Evolutionary conservation across 2,888 invertebrate species (phyloP).

Genomic region (Neocrepidodera transversa): DNA sequence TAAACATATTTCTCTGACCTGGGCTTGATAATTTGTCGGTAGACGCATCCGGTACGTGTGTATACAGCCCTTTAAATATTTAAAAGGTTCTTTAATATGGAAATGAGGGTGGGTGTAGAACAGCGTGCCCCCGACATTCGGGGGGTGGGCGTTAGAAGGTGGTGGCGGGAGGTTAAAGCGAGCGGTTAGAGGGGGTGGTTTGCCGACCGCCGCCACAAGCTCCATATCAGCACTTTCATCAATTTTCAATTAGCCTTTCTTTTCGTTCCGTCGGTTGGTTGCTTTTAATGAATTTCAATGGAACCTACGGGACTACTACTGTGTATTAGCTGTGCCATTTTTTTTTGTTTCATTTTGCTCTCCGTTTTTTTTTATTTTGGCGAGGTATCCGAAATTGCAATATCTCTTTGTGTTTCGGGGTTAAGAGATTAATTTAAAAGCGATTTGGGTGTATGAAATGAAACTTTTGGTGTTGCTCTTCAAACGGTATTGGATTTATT

Average conservation of each 20-base stretch:
- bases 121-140: background rate
- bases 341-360: constrained; percentile 7
- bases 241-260: constrained; percentile 51
- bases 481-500: no score
- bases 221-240: constrained; percentile 49
- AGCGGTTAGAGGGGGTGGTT: constrained; percentile 20
- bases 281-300: constrained; percentile 34
- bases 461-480: background rate
- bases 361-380: background rate
- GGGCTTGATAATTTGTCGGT: background rate
- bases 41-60: constrained; percentile 9
- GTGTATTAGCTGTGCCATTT: constrained; percentile 6
- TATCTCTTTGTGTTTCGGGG: constrained; percentile 14
- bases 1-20: no score
- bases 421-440: background rate
- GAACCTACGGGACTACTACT: constrained; percentile 8
- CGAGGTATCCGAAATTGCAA: constrained; percentile 9
- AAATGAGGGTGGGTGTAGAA: constrained; percentile 39
- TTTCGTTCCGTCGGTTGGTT: constrained; percentile 40
- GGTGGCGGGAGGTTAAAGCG: background rate
- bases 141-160: background rate
- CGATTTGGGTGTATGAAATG: background rate
- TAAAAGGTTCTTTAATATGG: constrained; percentile 49
- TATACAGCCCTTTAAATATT: constrained; percentile 44
- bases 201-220: constrained; percentile 28